A percentile compares a stretch with the other conserved stretches of the same genome.
These are phyloP conservation scores for Sphenopsis melanotis DNA, from an alignment of 2,797 vertebrate genomes.

Conservation along the genomic window DNA sequence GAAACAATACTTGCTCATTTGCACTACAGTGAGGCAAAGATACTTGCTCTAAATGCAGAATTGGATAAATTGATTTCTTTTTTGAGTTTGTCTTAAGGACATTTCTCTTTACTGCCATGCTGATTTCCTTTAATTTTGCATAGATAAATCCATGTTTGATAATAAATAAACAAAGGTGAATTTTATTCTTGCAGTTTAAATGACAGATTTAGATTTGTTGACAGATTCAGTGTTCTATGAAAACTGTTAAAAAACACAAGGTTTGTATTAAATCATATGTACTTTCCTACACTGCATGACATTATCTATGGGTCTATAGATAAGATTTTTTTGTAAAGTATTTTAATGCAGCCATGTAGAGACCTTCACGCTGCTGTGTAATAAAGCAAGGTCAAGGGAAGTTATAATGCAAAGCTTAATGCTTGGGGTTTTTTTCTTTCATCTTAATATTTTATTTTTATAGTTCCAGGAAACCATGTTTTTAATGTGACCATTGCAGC, in stretches of 20 bases:
- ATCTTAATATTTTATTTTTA: neutral
- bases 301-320: neutral
- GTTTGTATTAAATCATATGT: neutral
- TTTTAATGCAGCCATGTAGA: neutral
- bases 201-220: neutral
- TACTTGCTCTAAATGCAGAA: neutral
- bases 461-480: neutral
- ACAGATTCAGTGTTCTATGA: neutral
- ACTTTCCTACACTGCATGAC: neutral
- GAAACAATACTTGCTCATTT: neutral
- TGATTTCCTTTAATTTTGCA: neutral
- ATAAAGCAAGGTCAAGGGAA: neutral
- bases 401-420: neutral
- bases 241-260: neutral
- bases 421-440: rapidly evolving
- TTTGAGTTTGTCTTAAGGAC: neutral
- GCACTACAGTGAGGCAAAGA: neutral
- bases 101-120: neutral
- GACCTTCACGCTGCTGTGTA: neutral
- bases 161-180: neutral
- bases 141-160: neutral
- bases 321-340: neutral
- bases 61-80: neutral
- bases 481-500: neutral
- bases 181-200: neutral